Evolutionary conservation across 2,797 vertebrate genomes (phyloP).

Genomic region (Sebastes ruberrimus): DNA sequence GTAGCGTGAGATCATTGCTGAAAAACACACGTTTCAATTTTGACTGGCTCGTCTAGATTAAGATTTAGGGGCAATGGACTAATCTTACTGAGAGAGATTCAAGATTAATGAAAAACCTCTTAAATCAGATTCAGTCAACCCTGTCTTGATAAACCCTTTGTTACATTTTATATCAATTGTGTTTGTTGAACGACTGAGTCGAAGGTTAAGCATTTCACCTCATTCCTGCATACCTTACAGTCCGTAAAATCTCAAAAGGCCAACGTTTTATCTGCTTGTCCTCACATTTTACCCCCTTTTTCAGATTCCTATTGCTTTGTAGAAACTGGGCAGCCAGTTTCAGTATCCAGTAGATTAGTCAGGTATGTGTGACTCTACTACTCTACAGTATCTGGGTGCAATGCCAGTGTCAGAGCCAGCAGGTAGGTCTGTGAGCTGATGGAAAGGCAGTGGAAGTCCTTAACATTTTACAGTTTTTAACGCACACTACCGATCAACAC

Average conservation of each 20-base stretch:
- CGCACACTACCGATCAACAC: background rate
- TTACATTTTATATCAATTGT: background rate
- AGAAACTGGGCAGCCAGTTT: conserved; percentile 19
- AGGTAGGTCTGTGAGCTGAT: background rate
- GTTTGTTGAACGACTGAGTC: background rate
- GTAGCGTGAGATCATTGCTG: background rate
- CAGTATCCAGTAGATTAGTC: conserved; percentile 11
- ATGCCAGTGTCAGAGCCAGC: background rate
- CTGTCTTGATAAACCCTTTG: conserved; percentile 2
- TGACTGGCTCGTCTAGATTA: conserved; percentile 24
- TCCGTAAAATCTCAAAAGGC: background rate
- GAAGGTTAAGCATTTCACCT: conserved; percentile 31
- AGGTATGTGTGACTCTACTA: background rate
- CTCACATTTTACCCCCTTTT: background rate
- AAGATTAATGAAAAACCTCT: conserved; percentile 61
- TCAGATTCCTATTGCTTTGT: background rate
- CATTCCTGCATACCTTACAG: conserved; percentile 3
- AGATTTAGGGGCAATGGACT: conserved; percentile 20
- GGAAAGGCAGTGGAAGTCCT: background rate
- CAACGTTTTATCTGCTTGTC: background rate
- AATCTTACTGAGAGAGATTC: conserved; percentile 36
- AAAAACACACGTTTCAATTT: conserved; percentile 23
- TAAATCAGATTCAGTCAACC: conserved; percentile 22
- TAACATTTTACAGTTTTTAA: background rate
- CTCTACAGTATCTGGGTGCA: background rate